Evolutionary conservation across 1,140 invertebrate species (phyloP).

Genomic region (Nephila pilipes): DNA sequence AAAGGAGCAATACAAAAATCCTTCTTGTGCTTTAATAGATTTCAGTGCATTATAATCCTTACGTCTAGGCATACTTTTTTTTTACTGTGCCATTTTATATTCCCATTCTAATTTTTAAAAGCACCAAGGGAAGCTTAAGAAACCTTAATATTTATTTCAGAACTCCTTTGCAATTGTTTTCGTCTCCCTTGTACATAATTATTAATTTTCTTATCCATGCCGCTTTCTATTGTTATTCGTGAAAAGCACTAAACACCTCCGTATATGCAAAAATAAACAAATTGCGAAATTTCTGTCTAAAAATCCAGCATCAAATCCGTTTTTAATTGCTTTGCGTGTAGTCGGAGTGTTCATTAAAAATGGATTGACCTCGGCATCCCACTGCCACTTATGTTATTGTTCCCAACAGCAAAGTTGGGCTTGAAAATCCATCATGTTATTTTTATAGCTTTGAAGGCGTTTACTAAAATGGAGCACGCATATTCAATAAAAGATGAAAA

Average conservation of each 20-base stretch:
- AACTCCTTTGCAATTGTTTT: no score
- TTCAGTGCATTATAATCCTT: no score
- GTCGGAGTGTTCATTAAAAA: slow-evolving; percentile 12
- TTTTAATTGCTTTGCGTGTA: background rate
- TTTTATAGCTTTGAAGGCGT: background rate
- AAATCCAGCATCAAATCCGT: background rate
- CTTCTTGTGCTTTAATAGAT: no score
- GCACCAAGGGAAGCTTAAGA: no score
- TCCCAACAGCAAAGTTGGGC: background rate
- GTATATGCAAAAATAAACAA: background rate
- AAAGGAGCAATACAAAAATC: no score
- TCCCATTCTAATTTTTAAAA: no score
- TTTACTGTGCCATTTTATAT: no score
- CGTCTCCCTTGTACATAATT: no score
- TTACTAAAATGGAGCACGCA: background rate
- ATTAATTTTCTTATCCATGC: no score
- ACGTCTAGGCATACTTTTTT: no score
- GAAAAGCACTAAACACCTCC: background rate
- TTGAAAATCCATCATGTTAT: background rate
- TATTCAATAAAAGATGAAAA: background rate
- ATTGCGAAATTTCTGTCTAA: background rate
- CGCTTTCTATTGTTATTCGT: background rate
- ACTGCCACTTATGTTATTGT: no score
- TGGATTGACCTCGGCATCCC: background rate
- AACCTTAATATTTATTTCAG: no score